Evolutionary conservation across 64 coral and sea anemone species (phyloP).

Genomic region (Pachyseris speciosa): DNA sequence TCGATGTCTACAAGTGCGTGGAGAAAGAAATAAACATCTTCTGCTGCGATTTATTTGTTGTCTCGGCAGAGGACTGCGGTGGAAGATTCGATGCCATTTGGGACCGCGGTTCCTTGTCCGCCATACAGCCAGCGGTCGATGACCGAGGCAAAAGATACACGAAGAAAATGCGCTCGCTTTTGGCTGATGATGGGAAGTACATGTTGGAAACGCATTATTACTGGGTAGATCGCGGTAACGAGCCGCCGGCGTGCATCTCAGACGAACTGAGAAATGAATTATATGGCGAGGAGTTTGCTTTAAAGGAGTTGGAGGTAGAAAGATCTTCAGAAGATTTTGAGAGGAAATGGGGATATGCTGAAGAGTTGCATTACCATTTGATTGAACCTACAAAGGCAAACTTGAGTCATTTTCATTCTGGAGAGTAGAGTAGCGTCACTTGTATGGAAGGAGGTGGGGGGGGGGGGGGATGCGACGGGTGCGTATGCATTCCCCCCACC

Average conservation of each 20-base stretch:
- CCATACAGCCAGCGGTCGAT: not conserved
- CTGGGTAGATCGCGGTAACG: slow-evolving; percentile 7
- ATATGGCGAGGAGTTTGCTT: slow-evolving; percentile 37
- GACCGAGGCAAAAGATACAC: slow-evolving; percentile 52
- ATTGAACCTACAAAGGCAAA: not conserved
- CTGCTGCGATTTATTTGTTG: slow-evolving; percentile 14
- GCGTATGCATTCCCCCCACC: too few relatives aligned
- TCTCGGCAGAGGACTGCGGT: not conserved
- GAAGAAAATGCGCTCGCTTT: slow-evolving; percentile 37
- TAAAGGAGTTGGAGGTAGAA: slow-evolving; percentile 40
- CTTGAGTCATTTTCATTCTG: too few relatives aligned
- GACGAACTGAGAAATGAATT: slow-evolving; percentile 20
- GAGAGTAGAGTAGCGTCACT: too few relatives aligned
- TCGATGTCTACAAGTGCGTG: slow-evolving; percentile 7
- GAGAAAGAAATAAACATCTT: slow-evolving; percentile 21
- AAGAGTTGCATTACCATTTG: slow-evolving; percentile 12
- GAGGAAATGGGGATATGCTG: not conserved
- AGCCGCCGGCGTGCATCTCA: slow-evolving; percentile 4
- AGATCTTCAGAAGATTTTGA: not conserved
- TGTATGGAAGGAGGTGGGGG: too few relatives aligned
- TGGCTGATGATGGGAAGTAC: slow-evolving; percentile 11
- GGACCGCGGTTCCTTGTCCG: slow-evolving; percentile 59
- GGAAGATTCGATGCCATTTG: slow-evolving; percentile 57
- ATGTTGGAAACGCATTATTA: slow-evolving; percentile 57
- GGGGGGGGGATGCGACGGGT: too few relatives aligned